Evolutionary conservation across 1,140 invertebrate species (phyloP), one percentile per base, ranked within the genome.

Genomic region (Phthorimaea operculella): DNA sequence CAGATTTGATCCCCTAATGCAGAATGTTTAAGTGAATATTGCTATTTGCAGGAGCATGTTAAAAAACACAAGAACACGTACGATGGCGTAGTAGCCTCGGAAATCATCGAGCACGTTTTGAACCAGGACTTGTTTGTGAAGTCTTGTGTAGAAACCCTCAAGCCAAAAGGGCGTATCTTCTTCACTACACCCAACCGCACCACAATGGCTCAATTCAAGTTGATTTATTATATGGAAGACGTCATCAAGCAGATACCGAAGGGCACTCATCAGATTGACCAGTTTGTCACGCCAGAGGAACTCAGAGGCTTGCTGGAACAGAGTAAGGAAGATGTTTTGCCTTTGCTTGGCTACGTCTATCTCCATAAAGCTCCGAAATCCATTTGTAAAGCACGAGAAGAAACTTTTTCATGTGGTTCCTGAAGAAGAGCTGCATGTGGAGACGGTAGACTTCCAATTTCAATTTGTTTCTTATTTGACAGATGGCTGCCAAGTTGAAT

Each of bases 101-200:
- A 99, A 87, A 90, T 99, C 0, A 82, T 99, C 55, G 98, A 99
- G 79, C 98, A 99, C 87, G 92, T 99, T 0, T 70, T 87, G 11
- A 70, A 87, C 28, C 89, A 92, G 51, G 87, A 91, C 39, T 72
- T 88, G 1, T 98, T 99, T 87, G 68, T 99, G 4, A 85, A 90
- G 69, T 81, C 86, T 47, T 95, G 94, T 73, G 84, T 90, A n/a
- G 75, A 89, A 18, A 78, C 92, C 1, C 72, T 96, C 0, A 97
- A 95, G 86, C 93, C 94, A 9, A 91, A 91, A 7, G 96, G 96
- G n/a, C 95, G 92, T 0, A 86, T 98, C 54, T 98, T 98, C 78
- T 86, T 99, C 52, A 98, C 98, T 8, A 98, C 97, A 1, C 87
- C 97, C 6, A 98, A 96, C 72, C 92, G 91, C 83, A 98, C 96